phyloP scores from a whole-genome alignment of 2,797 vertebrate species.

The Tinamus major region DNA sequence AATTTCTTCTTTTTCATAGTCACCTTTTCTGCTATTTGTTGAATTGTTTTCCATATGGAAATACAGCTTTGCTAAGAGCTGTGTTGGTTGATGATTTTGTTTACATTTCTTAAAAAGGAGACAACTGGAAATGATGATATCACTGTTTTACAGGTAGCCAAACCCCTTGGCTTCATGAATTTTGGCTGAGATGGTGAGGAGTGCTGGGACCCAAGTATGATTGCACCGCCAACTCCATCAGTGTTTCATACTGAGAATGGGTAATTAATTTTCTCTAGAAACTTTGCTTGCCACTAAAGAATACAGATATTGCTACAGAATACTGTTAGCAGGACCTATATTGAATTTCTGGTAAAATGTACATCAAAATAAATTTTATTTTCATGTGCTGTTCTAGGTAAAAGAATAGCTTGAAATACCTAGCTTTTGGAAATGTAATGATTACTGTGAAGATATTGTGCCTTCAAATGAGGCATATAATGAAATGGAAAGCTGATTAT shows the following conservation, averaged over 20 bases:
- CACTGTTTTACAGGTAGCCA: conserved; percentile 69
- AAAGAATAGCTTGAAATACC: neutral
- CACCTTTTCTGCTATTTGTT: neutral
- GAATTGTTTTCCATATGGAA: neutral
- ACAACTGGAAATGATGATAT: conserved; percentile 62
- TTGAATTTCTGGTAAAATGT: neutral
- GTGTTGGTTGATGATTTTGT: neutral
- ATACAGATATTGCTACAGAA: neutral
- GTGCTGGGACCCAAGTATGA: conserved; percentile 34
- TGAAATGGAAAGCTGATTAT: neutral
- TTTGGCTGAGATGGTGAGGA: conserved; percentile 47
- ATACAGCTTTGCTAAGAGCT: neutral
- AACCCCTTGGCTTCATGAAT: conserved; percentile 44
- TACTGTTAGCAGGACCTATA: neutral
- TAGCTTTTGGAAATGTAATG: neutral
- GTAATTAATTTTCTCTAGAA: conserved; percentile 60
- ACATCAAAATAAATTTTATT: neutral
- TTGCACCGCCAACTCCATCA: conserved; percentile 28
- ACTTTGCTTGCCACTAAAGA: conserved; percentile 24
- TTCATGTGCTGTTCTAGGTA: neutral
- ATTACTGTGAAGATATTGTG: neutral
- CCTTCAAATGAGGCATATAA: neutral
- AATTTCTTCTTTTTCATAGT: neutral
- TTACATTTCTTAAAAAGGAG: conserved; percentile 24
- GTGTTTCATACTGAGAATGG: conserved; percentile 57